Evolutionary conservation across 2,888 invertebrate species (phyloP), one percentile per base, ranked within the genome.

Genomic region (Crepidodera aurea): DNA sequence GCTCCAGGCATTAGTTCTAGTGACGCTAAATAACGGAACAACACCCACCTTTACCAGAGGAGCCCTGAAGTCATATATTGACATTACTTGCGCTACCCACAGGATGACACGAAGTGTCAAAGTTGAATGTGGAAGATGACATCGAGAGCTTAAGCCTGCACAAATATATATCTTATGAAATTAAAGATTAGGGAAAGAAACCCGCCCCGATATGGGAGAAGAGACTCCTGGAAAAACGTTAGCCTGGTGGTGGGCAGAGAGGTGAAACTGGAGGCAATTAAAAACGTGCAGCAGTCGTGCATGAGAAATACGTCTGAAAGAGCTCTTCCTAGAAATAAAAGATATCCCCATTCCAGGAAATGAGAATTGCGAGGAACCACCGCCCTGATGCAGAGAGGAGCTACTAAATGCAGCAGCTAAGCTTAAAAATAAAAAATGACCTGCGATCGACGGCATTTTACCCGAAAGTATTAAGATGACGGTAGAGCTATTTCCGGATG

Each of bases 331-430:
- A 16, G n/a, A 13, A 4, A 13, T 18, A 1, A 25, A 3, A 13
- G 15, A n/a, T n/a, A 32, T 16, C 10, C 6, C 19, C 19, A 12
- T 5, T n/a, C 7, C 5, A 16, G 15, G 6, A 12, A n/a, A 6
- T 2, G 2, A 4, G 3, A 42, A 1, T 5, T 12, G 7, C 12
- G 10, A 25, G 18, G 27, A 13, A 32, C 3, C 15, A n/a, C 7
- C 5, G 57, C 51, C 1, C 66, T 71, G 39, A 68, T 59, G 1
- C 13, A 19, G 46, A 57, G 60, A 10, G 68, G 70, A 29, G 58
- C n/a, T 71, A 5, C 6, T 7, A n/a, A 29, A 15, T 7, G 71
- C 64, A 0, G 48, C 44, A 2, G n/a, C 5, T 1, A 46, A 46
- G 1, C 51, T 71, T 4, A 63, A 60, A 7, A n/a, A n/a, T n/a